Evolutionary conservation across 53 echinoderm and acorn worm genomes (phyloP), one percentile per base, ranked within the genome.

Genomic region (Echinometra lucunter): DNA sequence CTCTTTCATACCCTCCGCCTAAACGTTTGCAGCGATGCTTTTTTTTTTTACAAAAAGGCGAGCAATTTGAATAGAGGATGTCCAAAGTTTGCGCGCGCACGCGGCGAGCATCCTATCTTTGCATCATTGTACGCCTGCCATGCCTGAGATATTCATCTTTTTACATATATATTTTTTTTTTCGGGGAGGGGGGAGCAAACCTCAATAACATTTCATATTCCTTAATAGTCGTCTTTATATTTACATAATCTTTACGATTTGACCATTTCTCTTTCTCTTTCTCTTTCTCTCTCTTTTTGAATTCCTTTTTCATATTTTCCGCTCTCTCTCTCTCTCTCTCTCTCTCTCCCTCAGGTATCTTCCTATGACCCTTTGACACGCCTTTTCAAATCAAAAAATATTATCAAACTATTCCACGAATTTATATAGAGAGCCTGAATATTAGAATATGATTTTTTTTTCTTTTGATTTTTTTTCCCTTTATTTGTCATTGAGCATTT

Each of bases 31-130:
- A 19, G 40, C 89, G 89, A 21, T 38, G 89, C 89, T 58, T 58
- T 89, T 89, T 27, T 82, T n/a, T n/a, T n/a, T n/a, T n/a, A n/a
- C n/a, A 49, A 60, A 89, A 58, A 6, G 58, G 89, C 63, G 42
- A 83, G 85, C 63, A n/a, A 94, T 85, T 83, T 83, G 63, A 83
- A 94, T 94, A 49, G 89, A 57, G 58, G 85, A 85, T 85, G 49
- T 49, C 10, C 27, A 47, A 47, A 47, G 45, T 85, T 85, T 85
- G 85, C 49, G 30, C 23, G 49, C 45, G 49, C 85, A 85, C 85
- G 85, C 47, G 85, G 85, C 53, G 8, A 53, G 5, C 49, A 9
- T 53, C 13, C 53, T 53, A 9, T 53, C 53, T 44, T 27, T 16
- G 44, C 6, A 82, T 44, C 44, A 19, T 45, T 11, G 82, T 23